Evolutionary conservation across 2,113 vertebrate species (phyloP), one percentile per base, ranked within the genome.

Genomic region (Condylura cristata): DNA sequence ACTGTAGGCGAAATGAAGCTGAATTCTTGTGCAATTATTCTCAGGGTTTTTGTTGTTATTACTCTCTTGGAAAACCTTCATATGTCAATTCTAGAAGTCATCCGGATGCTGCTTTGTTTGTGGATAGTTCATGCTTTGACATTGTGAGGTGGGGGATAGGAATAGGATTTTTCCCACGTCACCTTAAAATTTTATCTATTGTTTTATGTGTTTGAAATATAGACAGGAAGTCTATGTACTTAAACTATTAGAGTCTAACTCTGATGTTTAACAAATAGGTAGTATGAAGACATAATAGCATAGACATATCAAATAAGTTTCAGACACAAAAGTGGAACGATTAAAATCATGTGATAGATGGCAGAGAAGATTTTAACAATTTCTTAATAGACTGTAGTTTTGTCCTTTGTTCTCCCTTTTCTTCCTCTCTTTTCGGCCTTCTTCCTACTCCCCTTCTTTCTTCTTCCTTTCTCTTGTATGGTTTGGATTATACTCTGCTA

Each of bases 341-440:
- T 85, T 91, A 89, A 32, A 8, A 58, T 48, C 68, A 41, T 71
- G 65, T 3, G 66, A 48, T 80, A 6, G 7, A 65, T 93, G 37
- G 70, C 61, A 76, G 78, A 89, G 14, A 78, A 11, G 5, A 89
- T 92, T 71, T 84, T 79, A 78, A 65, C 12, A 53, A 3, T 82
- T 81, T 89, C 41, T 82, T 22, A 66, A 60, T 5, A 79, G 14
- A 26, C 30, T 51, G 5, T 48, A 85, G 72, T 37, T 6, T 53
- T 41, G 26, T 26, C 66, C 28, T 97, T 96, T 97, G 97, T 96
- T 96, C 97, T 98, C 97, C 97, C 93, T 97, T 97, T 94, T 97
- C 96, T 96, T 98, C 96, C 93, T 98, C 97, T 24, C 58, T 37
- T 34, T 60, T 5, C 22, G 41, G 11, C 14, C 39, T 9, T 80